These are phyloP conservation scores for Cnemophilus loriae DNA, from an alignment of 2,113 vertebrate species.

Conservation along the genomic window DNA sequence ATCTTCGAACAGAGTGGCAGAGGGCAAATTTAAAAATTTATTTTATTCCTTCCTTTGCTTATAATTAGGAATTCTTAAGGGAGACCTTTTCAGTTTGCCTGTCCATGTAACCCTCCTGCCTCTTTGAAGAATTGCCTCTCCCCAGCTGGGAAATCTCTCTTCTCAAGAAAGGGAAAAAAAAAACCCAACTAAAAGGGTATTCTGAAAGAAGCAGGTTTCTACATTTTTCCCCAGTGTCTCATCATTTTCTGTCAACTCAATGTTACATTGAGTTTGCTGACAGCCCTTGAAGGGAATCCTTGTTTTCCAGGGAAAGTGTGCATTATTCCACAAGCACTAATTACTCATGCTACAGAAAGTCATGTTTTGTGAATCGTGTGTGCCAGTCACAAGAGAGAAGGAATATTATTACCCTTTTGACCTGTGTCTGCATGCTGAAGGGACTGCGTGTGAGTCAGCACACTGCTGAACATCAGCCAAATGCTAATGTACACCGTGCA, in stretches of 20 bases:
- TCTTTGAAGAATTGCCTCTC: conserved; percentile 34
- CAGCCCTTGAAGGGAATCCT: background rate
- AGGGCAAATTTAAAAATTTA: conserved; percentile 50
- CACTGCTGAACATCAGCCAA: background rate
- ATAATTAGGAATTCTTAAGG: conserved; percentile 50
- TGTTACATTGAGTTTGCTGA: conserved; percentile 18
- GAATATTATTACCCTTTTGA: conserved; percentile 18
- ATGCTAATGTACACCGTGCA: background rate
- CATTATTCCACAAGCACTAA: background rate
- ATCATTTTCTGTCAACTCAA: background rate
- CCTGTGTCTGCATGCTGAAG: background rate
- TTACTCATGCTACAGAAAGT: background rate
- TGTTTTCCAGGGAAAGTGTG: background rate
- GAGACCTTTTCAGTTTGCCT: conserved; percentile 5
- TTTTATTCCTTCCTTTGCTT: conserved; percentile 30
- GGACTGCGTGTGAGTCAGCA: background rate
- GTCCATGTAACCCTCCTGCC: background rate
- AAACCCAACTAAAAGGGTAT: background rate
- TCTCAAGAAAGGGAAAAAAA: background rate
- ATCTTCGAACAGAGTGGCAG: conserved; percentile 25
- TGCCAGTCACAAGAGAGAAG: background rate
- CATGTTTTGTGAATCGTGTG: background rate
- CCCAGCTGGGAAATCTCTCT: background rate
- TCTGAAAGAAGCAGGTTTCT: conserved; percentile 9
- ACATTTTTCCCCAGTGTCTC: background rate